Base-by-base conservation (phyloP, 2,888 invertebrate genomes). In the Cyclophora punctaria region DNA sequence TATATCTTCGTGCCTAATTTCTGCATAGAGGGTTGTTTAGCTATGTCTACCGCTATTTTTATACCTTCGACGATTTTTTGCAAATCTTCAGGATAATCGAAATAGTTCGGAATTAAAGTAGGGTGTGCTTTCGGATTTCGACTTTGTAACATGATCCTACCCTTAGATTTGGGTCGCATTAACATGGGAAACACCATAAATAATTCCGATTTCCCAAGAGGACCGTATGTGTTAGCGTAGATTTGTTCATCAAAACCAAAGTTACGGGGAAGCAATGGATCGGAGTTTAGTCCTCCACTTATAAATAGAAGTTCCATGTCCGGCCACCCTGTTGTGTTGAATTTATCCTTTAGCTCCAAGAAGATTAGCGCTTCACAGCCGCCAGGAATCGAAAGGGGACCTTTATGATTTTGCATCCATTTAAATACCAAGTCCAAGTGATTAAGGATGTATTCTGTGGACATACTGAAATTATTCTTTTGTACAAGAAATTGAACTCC, bases 101-200 rank as follows among this genome's bases (percentile, higher is more conserved):
- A 91, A 75, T 97, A 98, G 71, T 94, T 95, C 0, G 95, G 94
- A 59, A 95, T 91, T 48, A 96, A 89, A n/a, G 90, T 80, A 0
- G 96, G 95, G 63, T 92, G 91, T 0, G 91, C 89, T 60, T 90
- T 90, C 0, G 96, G 95, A 73, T 96, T 91, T 52, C 84, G 91
- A 6, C 92, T 93, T 64, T 89, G 90, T n/a, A 97, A 83, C 73
- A 84, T 88, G 0, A 95, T 76, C 54, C 91, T 84, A 0, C 95
- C 94, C 59, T 89, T 87, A n/a, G 94, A 94, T 67, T 91, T 90
- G 0, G 95, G 94, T 57, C 93, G 88, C 75, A 94, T 90, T 40
- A 94, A 71, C 83, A 94, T 93, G 0, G 94, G 94, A 58, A 93
- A 91, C 1, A 93, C 78, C 87, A 89, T 89, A 51, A 89, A 89